These are phyloP conservation scores for Halichondria panicea DNA, from an alignment of 37 sponge, comb jelly and placozoan genomes.

Conservation along the genomic window DNA sequence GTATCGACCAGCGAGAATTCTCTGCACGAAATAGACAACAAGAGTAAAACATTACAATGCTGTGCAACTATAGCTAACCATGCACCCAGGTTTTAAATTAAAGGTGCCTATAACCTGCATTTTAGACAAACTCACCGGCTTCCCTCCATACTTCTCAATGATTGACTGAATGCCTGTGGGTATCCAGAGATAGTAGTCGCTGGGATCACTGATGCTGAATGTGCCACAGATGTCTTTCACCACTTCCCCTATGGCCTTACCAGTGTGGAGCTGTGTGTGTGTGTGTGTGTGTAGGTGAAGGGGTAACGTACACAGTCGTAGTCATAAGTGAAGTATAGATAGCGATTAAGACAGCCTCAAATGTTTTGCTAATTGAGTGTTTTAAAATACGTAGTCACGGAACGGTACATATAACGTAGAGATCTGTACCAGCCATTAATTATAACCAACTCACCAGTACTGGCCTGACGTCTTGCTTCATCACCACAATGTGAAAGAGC, in stretches of 20 bases:
- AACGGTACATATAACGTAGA: neutral
- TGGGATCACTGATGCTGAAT: slow-evolving; percentile 28
- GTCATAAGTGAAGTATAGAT: too few species aligned
- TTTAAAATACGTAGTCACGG: neutral
- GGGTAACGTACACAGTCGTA: too few species aligned
- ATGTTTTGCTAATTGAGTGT: neutral
- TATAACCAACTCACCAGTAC: slow-evolving; percentile 40
- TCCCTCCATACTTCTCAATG: slow-evolving; percentile 54
- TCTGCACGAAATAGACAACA: too few species aligned
- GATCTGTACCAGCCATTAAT: neutral
- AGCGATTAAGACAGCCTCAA: neutral
- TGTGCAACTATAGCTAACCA: too few species aligned
- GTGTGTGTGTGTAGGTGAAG: too few species aligned
- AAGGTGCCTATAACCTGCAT: too few species aligned
- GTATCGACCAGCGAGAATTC: too few species aligned
- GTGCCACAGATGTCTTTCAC: slow-evolving; percentile 27
- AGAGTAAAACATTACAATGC: too few species aligned
- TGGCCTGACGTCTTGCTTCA: slow-evolving; percentile 59
- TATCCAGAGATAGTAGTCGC: slow-evolving; percentile 22
- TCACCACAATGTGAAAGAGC: slow-evolving; percentile 53
- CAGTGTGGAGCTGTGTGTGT: slow-evolving; percentile 12
- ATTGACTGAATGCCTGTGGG: slow-evolving; percentile 30
- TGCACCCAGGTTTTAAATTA: too few species aligned
- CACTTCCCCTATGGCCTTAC: slow-evolving; percentile 18
- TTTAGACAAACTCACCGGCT: slow-evolving; percentile 22